phyloP scores from a whole-genome alignment of 2,888 invertebrate species.

The Myopa testacea region DNA sequence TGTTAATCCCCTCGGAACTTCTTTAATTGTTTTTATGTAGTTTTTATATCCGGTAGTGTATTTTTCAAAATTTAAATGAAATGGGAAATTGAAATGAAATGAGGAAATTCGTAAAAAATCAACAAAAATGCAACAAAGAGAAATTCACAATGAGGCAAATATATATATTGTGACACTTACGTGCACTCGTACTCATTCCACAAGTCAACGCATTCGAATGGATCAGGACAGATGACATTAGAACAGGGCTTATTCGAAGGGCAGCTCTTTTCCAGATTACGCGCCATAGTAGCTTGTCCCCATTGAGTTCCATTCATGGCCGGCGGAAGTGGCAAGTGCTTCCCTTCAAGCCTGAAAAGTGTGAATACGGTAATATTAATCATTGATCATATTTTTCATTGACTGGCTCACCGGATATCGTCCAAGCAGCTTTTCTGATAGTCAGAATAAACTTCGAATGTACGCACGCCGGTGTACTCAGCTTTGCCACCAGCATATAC shows the following conservation, averaged over 20 bases:
- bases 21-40: no score
- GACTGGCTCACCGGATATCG: conserved; percentile 69
- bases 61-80: no score
- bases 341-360: conserved; percentile 83
- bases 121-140: conserved; percentile 22
- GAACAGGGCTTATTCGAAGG: conserved; percentile 95
- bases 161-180: conserved; percentile 74
- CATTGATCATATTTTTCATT: neutral
- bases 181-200: conserved; percentile 99
- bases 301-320: conserved; percentile 96
- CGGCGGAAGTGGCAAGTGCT: conserved; percentile 92
- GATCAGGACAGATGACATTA: conserved; percentile 92
- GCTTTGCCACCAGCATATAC: conserved; percentile 97
- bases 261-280: conserved; percentile 92
- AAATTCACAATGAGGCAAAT: neutral
- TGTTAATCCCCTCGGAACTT: no score
- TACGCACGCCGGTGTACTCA: conserved; percentile 92
- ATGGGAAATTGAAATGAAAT: neutral
- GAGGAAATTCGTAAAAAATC: conserved; percentile 17
- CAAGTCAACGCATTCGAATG: conserved; percentile 94
- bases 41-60: no score
- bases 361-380: neutral
- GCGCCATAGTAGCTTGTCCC: conserved; percentile 95
- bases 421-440: conserved; percentile 88
- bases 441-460: conserved; percentile 94